Conservation (phyloP, 2,797 vertebrate genomes). For the Poeciliopsis paucimaculata region DNA sequence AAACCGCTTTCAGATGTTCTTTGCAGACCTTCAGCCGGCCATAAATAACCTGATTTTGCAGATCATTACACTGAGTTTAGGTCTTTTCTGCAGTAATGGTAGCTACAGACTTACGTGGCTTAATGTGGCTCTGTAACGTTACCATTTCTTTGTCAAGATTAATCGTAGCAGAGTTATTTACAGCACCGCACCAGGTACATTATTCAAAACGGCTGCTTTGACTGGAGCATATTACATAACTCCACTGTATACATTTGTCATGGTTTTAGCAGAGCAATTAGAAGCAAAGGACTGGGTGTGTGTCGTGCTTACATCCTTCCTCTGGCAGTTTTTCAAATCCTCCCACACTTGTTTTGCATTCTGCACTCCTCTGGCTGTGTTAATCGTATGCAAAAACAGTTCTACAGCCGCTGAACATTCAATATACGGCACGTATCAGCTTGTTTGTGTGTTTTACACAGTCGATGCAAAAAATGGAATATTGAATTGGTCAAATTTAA, state of each 20-base stretch:
- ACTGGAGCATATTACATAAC: constrained; percentile 27
- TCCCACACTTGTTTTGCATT: constrained; percentile 69
- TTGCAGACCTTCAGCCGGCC: background rate
- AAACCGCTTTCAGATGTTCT: background rate
- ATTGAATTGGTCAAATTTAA: constrained; percentile 13
- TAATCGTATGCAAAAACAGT: constrained; percentile 67
- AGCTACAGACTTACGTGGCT: background rate
- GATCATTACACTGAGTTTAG: background rate
- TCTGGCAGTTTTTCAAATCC: constrained; percentile 65
- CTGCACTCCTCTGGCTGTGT: constrained; percentile 48
- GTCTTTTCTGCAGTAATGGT: background rate
- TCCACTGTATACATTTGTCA: constrained; percentile 51
- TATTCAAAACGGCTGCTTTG: constrained; percentile 20
- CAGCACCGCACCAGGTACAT: background rate
- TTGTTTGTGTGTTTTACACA: constrained; percentile 11
- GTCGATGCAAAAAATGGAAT: constrained; percentile 9
- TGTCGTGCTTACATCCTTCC: constrained; percentile 54
- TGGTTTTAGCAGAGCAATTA: constrained; percentile 61
- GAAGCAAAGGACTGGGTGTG: constrained; percentile 47
- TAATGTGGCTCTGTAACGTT: background rate
- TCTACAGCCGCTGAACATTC: constrained; percentile 25
- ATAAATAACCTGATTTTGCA: constrained; percentile 5
- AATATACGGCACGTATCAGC: constrained; percentile 21
- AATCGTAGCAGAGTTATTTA: background rate
- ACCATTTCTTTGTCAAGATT: background rate